These are phyloP conservation scores for Willowsia nigromaculata DNA, from an alignment of 2,888 invertebrate genomes.

Conservation along the genomic window DNA sequence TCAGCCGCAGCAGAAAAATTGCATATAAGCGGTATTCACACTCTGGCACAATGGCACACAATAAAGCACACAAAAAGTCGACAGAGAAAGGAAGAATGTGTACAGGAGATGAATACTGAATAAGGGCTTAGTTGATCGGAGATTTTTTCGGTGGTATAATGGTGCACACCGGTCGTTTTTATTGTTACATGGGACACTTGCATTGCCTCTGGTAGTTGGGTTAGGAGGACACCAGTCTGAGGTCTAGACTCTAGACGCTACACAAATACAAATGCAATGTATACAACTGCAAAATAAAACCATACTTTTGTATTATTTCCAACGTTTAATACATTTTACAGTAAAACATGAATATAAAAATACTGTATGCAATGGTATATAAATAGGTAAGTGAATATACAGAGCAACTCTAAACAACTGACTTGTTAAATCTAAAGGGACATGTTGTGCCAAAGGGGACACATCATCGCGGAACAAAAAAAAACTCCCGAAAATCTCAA, in stretches of 20 bases:
- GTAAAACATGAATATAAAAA: not conserved
- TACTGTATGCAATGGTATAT: not conserved
- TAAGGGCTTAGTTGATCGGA: not conserved
- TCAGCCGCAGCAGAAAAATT: not conserved
- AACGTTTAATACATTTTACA: not conserved
- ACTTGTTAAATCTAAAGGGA: conserved; percentile 64
- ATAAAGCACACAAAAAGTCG: not conserved
- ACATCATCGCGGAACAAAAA: conserved; percentile 19
- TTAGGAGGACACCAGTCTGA: not conserved
- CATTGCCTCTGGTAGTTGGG: not conserved
- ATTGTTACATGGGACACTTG: conserved; percentile 27
- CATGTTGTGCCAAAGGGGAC: conserved; percentile 68
- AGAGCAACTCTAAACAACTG: not conserved
- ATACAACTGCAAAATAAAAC: not conserved
- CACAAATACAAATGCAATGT: not conserved
- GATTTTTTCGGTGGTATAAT: not conserved
- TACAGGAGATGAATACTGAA: not conserved
- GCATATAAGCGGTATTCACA: conserved; percentile 49
- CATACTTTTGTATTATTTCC: not conserved
- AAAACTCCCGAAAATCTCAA: conserved; percentile 1
- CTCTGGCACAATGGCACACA: conserved; percentile 49
- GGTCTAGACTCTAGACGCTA: conserved; percentile 29
- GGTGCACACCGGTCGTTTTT: conserved; percentile 59
- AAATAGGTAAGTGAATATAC: not conserved
- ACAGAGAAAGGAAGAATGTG: not conserved